Percentiles rank a stretch among this genome's conserved stretches.
phyloP scores from a whole-genome alignment of 1,140 invertebrate species.

The Eupristina koningsbergeri region DNA sequence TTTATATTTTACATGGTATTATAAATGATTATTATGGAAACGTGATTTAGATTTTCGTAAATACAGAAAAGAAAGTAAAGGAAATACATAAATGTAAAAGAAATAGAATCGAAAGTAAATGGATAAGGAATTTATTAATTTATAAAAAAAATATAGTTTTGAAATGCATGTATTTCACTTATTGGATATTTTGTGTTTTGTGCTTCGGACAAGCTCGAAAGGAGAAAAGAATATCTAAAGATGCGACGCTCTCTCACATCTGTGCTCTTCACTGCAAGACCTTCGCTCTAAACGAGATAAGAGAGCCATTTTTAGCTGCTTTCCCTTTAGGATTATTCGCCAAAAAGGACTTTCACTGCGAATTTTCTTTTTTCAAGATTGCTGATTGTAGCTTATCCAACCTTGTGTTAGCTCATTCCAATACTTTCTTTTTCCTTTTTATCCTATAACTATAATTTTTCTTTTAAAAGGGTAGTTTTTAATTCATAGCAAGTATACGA shows the following conservation, averaged over 20 bases:
- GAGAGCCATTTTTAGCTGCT: conserved; percentile 24
- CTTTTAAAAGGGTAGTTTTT: too few relatives aligned
- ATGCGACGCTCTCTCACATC: not conserved
- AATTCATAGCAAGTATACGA: too few relatives aligned
- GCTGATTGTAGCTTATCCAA: not conserved
- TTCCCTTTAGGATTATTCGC: not conserved
- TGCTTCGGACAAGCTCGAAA: not conserved
- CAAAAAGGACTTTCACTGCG: not conserved
- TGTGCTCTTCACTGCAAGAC: not conserved
- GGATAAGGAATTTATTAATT: conserved; percentile 34
- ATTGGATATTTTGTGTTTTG: not conserved
- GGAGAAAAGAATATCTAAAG: conserved; percentile 1
- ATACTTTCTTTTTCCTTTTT: not conserved
- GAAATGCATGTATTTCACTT: not conserved
- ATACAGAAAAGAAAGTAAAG: not conserved
- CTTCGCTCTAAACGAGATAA: conserved; percentile 16
- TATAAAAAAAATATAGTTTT: conserved; percentile 41
- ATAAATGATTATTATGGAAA: not conserved
- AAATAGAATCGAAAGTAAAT: conserved; percentile 17
- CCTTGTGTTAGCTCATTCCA: not conserved
- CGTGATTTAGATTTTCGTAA: not conserved
- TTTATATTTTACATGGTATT: too few relatives aligned
- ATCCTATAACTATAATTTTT: too few relatives aligned
- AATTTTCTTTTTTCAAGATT: conserved; percentile 35
- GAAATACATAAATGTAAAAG: not conserved